phyloP scores from a whole-genome alignment of 2,113 vertebrate species.

The Entomyzon cyanotis region DNA sequence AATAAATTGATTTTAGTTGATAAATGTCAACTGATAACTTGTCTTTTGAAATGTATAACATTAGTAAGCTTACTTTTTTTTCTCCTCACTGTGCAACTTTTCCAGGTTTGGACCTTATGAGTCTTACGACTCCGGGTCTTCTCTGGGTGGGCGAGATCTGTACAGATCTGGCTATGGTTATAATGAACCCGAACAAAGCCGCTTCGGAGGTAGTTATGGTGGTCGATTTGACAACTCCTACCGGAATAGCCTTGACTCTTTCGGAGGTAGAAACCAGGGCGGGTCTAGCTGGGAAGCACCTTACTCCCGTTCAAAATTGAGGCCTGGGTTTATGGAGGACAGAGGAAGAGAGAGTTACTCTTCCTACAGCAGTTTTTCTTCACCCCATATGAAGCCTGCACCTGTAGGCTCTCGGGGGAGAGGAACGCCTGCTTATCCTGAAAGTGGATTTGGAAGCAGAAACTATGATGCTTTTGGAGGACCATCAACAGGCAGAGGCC shows the following conservation, averaged over 20 bases:
- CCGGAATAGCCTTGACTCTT: conserved; percentile 89
- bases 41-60: conserved; percentile 85
- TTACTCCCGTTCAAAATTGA: conserved; percentile 86
- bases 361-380: conserved; percentile 88
- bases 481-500: conserved; percentile 87
- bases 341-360: conserved; percentile 88
- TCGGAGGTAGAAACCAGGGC: conserved; percentile 88
- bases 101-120: conserved; percentile 91
- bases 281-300: conserved; percentile 87
- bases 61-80: conserved; percentile 89
- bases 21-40: conserved; percentile 86
- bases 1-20: conserved; percentile 82
- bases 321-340: conserved; percentile 90
- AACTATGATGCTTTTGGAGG: conserved; percentile 89
- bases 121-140: conserved; percentile 88
- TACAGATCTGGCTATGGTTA: conserved; percentile 90
- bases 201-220: conserved; percentile 89
- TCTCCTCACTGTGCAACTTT: conserved; percentile 87
- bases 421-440: conserved; percentile 87
- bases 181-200: conserved; percentile 89
- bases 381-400: conserved; percentile 86
- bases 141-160: conserved; percentile 87
- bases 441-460: conserved; percentile 87
- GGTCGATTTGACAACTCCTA: conserved; percentile 86
- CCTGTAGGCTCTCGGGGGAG: conserved; percentile 90